Evolutionary conservation across 2,113 vertebrate genomes (phyloP), one percentile per base, ranked within the genome.

Genomic region (Brevimyrus niger): DNA sequence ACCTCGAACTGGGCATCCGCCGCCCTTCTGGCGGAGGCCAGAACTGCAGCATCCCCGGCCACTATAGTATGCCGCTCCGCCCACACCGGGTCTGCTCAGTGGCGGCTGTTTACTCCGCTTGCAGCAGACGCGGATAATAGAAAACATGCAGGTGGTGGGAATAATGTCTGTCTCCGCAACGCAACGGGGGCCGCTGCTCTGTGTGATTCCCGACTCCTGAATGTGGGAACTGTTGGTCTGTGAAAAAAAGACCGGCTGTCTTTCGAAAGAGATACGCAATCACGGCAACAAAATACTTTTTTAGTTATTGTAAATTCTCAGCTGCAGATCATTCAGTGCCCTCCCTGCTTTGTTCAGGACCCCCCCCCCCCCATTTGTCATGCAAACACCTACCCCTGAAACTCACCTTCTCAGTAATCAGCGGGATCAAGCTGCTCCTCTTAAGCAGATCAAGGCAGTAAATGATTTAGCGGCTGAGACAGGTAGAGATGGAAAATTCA

Each of bases 361-460:
- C n/a, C n/a, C n/a, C 8, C 42, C 42, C 27, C 19, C 89, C 90
- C 92, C 91, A 93, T 91, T 96, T 95, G 93, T 92, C 94, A 80
- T 92, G 94, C 94, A 95, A 94, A 94, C 91, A 89, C 48, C 4
- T 90, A 69, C 86, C 88, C 94, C 90, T 93, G 93, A 92, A 95
- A 96, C 95, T 95, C 93, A 93, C 42, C 95, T 94, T 92, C 92
- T 90, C 94, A 93, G 53, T 69, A 27, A 88, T 73, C 58, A 47
- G 44, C 42, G 3, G 42, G 7, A 31, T 91, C 91, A 46, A 10
- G 5, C 80, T 46, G 42, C 19, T 83, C 38, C 23, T 83, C 35
- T 83, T 19, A 83, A 42, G 80, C 38, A 23, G 23, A 73, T 23
- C 31, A 27, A 80, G 31, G 17, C 35, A 38, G 38, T 44, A 42